phyloP scores from a whole-genome alignment of 2,888 invertebrate genomes.

The Thecophora atra region DNA sequence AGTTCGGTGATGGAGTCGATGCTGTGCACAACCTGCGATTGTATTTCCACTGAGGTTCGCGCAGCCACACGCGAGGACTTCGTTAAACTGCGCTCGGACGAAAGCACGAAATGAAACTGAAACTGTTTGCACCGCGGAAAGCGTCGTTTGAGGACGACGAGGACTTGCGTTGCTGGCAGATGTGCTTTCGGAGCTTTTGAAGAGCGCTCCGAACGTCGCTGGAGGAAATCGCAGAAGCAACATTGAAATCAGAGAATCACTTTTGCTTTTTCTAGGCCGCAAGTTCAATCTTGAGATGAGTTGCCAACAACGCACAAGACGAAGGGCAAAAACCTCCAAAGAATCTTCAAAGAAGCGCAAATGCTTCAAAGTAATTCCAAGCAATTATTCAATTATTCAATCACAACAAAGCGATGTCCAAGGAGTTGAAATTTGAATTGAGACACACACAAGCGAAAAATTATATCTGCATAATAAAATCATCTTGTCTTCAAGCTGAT shows the following conservation, averaged over 20 bases:
- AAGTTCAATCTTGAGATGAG: neutral
- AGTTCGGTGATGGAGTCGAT: too few species aligned
- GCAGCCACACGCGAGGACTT: neutral
- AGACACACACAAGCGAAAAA: too few species aligned
- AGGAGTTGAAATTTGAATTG: too few species aligned
- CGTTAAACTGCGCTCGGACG: constrained; percentile 22
- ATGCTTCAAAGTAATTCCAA: too few species aligned
- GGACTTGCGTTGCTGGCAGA: too few species aligned
- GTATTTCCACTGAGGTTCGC: too few species aligned
- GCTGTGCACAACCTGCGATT: too few species aligned
- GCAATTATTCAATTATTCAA: too few species aligned
- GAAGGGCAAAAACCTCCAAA: neutral
- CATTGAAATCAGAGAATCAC: constrained; percentile 16
- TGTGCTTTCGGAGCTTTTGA: constrained; percentile 23
- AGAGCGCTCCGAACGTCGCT: neutral
- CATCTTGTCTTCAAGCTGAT: too few species aligned
- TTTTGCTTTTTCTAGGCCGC: constrained; percentile 28
- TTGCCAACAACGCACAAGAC: neutral
- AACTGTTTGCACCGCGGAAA: constrained; percentile 15
- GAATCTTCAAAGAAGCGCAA: too few species aligned
- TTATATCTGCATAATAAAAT: too few species aligned
- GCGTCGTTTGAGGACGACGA: constrained; percentile 4
- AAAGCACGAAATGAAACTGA: constrained; percentile 39
- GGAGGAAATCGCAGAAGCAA: constrained; percentile 1
- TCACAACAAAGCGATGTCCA: too few species aligned